Evolutionary conservation across 37 sponge, comb jelly and placozoan genomes (phyloP), one percentile per base, ranked within the genome.

Genomic region (Haliclona indistincta): DNA sequence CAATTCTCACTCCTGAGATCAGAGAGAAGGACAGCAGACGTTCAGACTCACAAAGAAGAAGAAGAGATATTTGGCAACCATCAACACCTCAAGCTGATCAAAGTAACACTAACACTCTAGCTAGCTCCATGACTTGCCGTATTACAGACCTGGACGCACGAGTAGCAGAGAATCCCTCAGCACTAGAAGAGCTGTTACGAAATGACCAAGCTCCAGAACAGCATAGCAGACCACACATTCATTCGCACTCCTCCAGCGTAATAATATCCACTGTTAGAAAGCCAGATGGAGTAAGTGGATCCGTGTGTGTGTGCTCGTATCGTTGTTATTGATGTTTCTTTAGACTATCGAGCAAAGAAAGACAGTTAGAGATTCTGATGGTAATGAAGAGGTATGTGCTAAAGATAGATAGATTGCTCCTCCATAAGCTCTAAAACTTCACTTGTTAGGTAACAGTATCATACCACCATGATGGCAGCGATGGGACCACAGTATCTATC

Each of bases 281-380:
- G 33, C 74, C 74, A 36, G 74, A 73, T 35, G 74, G 74, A 28
- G 74, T 73, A 36, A 71, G 72, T 29, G 11, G 11, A 19, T 20
- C 4, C 4, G 34, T 64, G 36, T 5, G 11, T 32, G 22, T 64
- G 7, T 22, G 17, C 30, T 3, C 19, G 35, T 4, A 63, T 13
- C 25, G 11, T 17, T 8, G 28, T 20, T 52, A 28, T 32, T 35
- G 13, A 11, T 65, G 13, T 15, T 71, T 71, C 33, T 10, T 6
- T 52, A 73, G 74, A 55, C 61, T 34, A 20, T 39, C 11, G 74
- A 73, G 34, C 38, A 73, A 7, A 6, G 41, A 30, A 54, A 43
- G 33, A 73, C 74, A 22, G 61, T 73, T 13, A 73, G 2, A 7
- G 74, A 73, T 55, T 54, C 74, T 3, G 39, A 73, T 8, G 74